Base-by-base conservation (phyloP, 2,797 vertebrate genomes). In the Danio albolineatus region DNA sequence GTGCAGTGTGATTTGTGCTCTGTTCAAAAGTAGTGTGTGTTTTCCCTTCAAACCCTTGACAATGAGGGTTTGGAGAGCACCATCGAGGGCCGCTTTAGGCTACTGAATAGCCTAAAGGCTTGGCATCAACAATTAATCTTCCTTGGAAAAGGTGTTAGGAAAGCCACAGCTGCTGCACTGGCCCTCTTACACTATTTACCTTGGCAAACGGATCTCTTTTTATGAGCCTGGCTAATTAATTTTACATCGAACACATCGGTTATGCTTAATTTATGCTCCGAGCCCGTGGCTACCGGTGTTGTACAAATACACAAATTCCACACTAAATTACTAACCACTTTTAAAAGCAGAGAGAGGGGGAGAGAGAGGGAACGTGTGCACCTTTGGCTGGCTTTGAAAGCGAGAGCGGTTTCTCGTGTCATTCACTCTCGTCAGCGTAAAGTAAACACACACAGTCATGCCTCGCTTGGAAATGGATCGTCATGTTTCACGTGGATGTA, bases 191-290 rank as follows among this genome's bases (percentile, higher is more conserved):
- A 81, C 85, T 89, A 85, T 92, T 92, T 92, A 90, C 82, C 90
- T 89, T 93, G 91, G 89, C 89, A 90, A 90, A 89, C 80, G 86
- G 83, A 85, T 81, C 80, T 84, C 71, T 72, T 82, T 80, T 83
- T 73, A 88, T 81, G 87, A 84, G 83, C 82, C 43, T 71, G 78
- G 85, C 89, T 93, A 93, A 94, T 94, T 93, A 90, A 93, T 94
- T 93, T 91, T 78, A 91, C 92, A 93, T 91, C 91, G 93, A 91
- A 93, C 88, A 86, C 88, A 92, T 85, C 87, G 89, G 88, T 89
- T 93, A 91, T 92, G 91, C 92, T 92, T 93, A 92, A 94, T 93
- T 91, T 90, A 93, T 91, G 87, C 81, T 82, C 84, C 85, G 88
- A 87, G 88, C 91, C 91, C 86, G 87, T 85, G 92, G 92, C 92